phyloP scores from a whole-genome alignment of 2,797 vertebrate genomes.

The Netta rufina region DNA sequence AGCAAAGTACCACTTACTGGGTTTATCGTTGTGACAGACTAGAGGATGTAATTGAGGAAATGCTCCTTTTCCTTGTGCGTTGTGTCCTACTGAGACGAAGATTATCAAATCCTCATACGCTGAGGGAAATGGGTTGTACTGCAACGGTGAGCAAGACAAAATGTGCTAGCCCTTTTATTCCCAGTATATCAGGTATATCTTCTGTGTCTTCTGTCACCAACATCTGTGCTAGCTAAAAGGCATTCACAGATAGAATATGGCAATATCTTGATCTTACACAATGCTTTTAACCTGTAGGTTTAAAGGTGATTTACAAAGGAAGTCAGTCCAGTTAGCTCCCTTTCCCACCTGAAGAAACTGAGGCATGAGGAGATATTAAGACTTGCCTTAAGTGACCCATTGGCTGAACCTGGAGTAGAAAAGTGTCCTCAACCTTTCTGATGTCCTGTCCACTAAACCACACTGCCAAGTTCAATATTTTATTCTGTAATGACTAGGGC shows the following conservation, averaged over 20 bases:
- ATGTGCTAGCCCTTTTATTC: neutral
- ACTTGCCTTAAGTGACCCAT: neutral
- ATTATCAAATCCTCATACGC: neutral
- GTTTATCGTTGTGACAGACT: neutral
- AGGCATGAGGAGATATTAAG: neutral
- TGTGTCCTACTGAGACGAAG: neutral
- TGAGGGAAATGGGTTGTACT: neutral
- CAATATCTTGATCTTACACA: neutral
- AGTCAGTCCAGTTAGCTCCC: neutral
- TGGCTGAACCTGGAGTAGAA: neutral
- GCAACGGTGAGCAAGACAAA: neutral
- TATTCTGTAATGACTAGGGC: no score
- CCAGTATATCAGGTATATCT: neutral
- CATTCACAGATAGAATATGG: neutral
- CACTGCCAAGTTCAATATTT: neutral
- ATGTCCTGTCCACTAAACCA: no score
- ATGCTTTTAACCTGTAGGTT: neutral
- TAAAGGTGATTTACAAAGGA: neutral
- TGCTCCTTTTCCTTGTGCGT: neutral
- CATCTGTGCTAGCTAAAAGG: neutral
- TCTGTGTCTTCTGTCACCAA: neutral
- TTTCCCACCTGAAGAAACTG: neutral
- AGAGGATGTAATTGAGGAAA: rapidly evolving
- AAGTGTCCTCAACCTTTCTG: no score
- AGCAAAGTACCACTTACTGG: neutral